Base-by-base conservation (phyloP, 2,888 invertebrate genomes). In the Tortricodes alternella region DNA sequence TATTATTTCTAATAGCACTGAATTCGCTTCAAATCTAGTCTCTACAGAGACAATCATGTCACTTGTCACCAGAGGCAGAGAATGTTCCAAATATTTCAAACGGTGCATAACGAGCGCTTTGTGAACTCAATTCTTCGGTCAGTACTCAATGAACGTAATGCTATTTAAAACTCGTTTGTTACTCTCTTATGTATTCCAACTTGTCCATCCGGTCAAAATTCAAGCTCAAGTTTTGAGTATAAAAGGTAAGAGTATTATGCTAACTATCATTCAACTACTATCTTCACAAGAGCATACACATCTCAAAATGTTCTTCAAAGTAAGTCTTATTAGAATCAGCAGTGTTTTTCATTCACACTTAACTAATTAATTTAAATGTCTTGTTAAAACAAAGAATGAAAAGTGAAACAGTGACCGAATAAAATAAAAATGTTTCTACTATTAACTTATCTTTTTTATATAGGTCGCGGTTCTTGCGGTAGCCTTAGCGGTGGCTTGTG, bases 281-380 rank as follows among this genome's bases (percentile, higher is more conserved):
- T 65, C 62, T 65, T 65, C 61, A 65, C 52, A 62, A 64, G 58
- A 66, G 63, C 66, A 67, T 66, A 70, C 60, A 61, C 62, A 56
- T 50, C 62, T 62, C 34, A 75, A 72, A 46, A 82, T 83, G 80
- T 70, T 74, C 57, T 70, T 66, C 18, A 78, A 76, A 74, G 82
- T 82, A 56, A 76, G 77, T 58, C 19, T 37, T 43, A 44, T 44
- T 50, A 23, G 2, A 44, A 38, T 3, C 1, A 29, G 11, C 27
- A n/a, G 13, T 23, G 34, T 19, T 1, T 34, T 21, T 34, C 21
- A 41, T 43, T 43, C 34, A 6, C 15, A 52, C n/a, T n/a, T n/a
- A n/a, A n/a, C n/a, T n/a, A n/a, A n/a, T n/a, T n/a, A n/a, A n/a
- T n/a, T n/a, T n/a, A n/a, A n/a, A n/a, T n/a, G n/a, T n/a, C n/a